Evolutionary conservation across 2,113 vertebrate species (phyloP).

Genomic region (Tragulus kanchil): DNA sequence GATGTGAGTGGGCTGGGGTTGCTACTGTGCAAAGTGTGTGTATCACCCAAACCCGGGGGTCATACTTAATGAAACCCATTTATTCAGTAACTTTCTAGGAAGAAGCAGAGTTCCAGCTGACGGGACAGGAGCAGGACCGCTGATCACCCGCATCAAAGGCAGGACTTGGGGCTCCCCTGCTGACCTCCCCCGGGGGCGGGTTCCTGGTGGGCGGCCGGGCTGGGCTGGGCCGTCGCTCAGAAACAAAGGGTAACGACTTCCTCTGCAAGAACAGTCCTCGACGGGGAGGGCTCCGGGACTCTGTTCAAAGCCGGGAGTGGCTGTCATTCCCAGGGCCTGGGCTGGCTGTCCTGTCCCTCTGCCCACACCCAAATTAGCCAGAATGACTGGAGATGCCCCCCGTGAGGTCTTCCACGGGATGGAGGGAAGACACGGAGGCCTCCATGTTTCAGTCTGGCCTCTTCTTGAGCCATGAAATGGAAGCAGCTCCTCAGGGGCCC

Average conservation of each 20-base stretch:
- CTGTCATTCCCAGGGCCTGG: conserved; percentile 53
- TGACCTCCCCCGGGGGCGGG: neutral
- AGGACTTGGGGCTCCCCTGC: conserved; percentile 12
- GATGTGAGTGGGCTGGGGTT: accelerated
- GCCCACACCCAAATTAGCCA: neutral
- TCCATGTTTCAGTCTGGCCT: neutral
- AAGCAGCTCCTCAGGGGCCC: neutral
- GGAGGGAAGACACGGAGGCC: neutral
- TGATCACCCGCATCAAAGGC: conserved; percentile 8
- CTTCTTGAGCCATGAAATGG: neutral
- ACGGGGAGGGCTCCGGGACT: neutral
- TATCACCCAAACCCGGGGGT: accelerated
- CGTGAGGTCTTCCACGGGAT: neutral
- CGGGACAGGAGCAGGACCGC: neutral
- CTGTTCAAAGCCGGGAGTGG: neutral
- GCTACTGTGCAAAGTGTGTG: accelerated
- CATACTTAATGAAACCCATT: neutral
- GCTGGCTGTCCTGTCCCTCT: conserved; percentile 52
- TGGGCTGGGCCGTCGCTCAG: accelerated
- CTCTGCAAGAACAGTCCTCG: neutral
- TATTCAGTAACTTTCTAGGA: conserved; percentile 32
- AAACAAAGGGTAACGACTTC: neutral
- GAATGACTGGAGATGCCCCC: neutral
- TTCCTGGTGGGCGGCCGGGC: accelerated
- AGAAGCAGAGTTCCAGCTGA: neutral